Evolutionary conservation across 2,113 vertebrate species (phyloP).

Genomic region (Castor canadensis): DNA sequence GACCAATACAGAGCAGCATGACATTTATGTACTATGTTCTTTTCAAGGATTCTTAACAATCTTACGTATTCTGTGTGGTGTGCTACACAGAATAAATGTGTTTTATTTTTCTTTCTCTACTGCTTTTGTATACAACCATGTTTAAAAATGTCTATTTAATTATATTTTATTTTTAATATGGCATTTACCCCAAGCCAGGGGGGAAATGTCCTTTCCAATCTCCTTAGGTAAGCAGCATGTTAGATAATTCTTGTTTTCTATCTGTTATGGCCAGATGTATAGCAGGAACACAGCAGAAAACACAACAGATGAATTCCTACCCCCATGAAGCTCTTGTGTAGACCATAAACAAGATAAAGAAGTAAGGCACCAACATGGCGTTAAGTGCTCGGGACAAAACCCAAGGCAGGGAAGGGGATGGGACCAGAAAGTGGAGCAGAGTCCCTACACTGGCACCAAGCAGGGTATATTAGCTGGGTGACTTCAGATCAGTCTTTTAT

Average conservation of each 20-base stretch:
- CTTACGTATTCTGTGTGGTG: not conserved
- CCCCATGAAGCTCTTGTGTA: not conserved
- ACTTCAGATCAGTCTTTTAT: not conserved
- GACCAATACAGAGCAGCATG: not conserved
- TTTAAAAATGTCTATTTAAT: not conserved
- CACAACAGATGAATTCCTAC: not conserved
- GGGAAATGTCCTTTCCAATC: not conserved
- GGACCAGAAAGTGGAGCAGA: accelerated
- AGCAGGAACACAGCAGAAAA: not conserved
- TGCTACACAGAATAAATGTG: no score
- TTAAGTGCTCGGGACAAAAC: not conserved
- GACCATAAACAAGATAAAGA: no score
- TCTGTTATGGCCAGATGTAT: not conserved
- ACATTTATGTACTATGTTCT: not conserved
- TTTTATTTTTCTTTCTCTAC: not conserved
- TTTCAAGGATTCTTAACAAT: not conserved
- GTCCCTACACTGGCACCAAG: not conserved
- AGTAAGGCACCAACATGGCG: no score
- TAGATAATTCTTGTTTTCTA: not conserved
- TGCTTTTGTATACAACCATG: not conserved
- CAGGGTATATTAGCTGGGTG: not conserved
- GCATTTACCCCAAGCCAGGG: not conserved
- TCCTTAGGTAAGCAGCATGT: not conserved
- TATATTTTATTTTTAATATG: not conserved
- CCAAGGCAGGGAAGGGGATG: not conserved